Evolutionary conservation across 2,113 vertebrate species (phyloP), one percentile per base, ranked within the genome.

Genomic region (Alligator sinensis): DNA sequence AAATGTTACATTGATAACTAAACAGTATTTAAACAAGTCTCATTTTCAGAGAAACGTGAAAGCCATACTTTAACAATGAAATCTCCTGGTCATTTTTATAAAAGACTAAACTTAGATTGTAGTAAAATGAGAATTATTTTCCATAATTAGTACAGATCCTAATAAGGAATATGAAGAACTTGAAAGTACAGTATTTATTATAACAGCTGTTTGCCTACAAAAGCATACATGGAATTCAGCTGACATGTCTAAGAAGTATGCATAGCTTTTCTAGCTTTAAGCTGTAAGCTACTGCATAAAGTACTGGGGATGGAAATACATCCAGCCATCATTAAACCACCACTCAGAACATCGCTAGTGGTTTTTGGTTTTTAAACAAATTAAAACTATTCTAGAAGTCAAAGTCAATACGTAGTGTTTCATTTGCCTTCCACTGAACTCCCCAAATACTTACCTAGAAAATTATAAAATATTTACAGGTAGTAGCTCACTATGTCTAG

Each of bases 131-230:
- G 76, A 54, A 17, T 86, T 3, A 4, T 13, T 62, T 68, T 86
- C 70, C 54, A 4, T 55, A 66, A 18, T 30, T 81, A 64, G 7
- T 5, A 59, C 77, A 77, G 82, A 93, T 28, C 22, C 74, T 89
- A 75, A 12, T 63, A 89, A 87, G 25, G 82, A 80, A 22, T 59
- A 94, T 70, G 90, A 96, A 83, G 94, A 91, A 87, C 92, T 91
- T 83, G 58, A 38, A 81, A 19, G 22, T 47, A 74, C 70, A 47
- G 21, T 47, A 24, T 34, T 72, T 72, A 74, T 74, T 74, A 79
- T 28, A 59, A 87, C 94, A 96, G 84, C 77, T 89, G 28, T 82
- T 95, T 84, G 85, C 90, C 92, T 90, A 92, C 96, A 82, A 86
- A 91, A 17, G 82, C 90, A 93, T 24, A 84, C 19, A 89, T 1